These are phyloP conservation scores for Microplitis deprimator DNA, from an alignment of 2,888 invertebrate species.

Conservation along the genomic window DNA sequence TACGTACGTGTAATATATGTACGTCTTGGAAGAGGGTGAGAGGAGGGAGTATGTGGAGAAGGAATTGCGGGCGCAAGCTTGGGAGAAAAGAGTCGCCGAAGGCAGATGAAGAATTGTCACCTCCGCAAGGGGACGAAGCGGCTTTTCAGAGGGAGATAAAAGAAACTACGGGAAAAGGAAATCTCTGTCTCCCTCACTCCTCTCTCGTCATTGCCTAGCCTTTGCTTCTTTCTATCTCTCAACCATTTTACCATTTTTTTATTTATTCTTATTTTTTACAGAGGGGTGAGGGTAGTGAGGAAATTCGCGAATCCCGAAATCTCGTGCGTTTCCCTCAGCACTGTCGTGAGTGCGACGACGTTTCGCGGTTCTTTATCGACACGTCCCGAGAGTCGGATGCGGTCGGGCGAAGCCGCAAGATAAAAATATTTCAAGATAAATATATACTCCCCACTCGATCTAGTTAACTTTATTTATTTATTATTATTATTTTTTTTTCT, in stretches of 20 bases:
- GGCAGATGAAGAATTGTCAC: conserved; percentile 68
- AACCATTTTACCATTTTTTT: conserved; percentile 31
- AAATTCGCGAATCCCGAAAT: conserved; percentile 37
- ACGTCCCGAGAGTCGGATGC: conserved; percentile 30
- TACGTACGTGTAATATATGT: conserved; percentile 31
- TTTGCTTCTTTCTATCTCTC: conserved; percentile 27
- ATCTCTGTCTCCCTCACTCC: conserved; percentile 53
- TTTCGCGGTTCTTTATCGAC: conserved; percentile 38
- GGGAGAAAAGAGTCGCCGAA: conserved; percentile 60
- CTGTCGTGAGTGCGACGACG: conserved; percentile 29
- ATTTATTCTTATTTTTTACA: background rate
- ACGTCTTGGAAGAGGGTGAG: conserved; percentile 14
- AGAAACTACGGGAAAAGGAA: conserved; percentile 27
- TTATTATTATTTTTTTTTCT: no score
- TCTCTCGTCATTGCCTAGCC: conserved; percentile 55
- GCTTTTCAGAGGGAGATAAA: conserved; percentile 40
- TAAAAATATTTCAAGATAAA: conserved; percentile 43
- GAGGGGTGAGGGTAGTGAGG: background rate
- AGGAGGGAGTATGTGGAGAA: conserved; percentile 18
- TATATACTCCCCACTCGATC: conserved; percentile 29
- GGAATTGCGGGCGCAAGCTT: conserved; percentile 50
- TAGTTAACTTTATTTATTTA: background rate
- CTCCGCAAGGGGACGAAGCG: conserved; percentile 45
- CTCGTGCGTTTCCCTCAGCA: conserved; percentile 23
- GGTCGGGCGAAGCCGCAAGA: conserved; percentile 37